These are phyloP conservation scores for Calephelis nemesis DNA, from an alignment of 1,140 invertebrate genomes.

Conservation along the genomic window DNA sequence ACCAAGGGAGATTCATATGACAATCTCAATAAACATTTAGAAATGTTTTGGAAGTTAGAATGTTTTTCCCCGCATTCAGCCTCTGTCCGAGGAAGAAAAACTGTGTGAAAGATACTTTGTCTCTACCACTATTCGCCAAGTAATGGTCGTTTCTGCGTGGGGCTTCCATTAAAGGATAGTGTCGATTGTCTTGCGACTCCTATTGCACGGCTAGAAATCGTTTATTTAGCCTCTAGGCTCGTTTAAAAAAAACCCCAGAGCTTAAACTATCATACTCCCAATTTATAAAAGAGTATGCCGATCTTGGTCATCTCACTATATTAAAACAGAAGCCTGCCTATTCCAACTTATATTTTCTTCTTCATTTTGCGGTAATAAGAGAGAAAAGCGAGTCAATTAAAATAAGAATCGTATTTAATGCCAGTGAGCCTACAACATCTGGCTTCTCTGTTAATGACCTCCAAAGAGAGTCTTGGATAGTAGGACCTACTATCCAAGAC, in stretches of 20 bases:
- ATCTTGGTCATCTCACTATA: slow-evolving; percentile 35
- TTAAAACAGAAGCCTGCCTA: slow-evolving; percentile 6
- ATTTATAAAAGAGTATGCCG: slow-evolving; percentile 44
- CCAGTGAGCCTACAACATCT: slow-evolving; percentile 37
- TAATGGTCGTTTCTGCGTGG: slow-evolving; percentile 46
- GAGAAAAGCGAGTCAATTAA: slow-evolving; percentile 35
- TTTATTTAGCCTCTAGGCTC: slow-evolving; percentile 41
- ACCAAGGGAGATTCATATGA: neutral
- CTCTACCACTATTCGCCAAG: slow-evolving; percentile 28
- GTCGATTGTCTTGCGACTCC: slow-evolving; percentile 40
- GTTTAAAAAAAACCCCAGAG: slow-evolving; percentile 37
- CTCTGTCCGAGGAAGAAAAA: slow-evolving; percentile 23
- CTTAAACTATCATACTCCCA: slow-evolving; percentile 36
- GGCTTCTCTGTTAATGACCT: slow-evolving; percentile 44
- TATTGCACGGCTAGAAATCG: slow-evolving; percentile 37
- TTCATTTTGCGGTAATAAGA: slow-evolving; percentile 32
- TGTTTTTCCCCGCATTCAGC: slow-evolving; percentile 23
- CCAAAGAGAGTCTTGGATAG: too few relatives aligned
- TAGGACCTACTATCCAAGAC: slow-evolving; percentile 37
- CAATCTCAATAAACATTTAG: neutral
- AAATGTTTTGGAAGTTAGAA: slow-evolving; percentile 38
- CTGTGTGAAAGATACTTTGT: slow-evolving; percentile 36
- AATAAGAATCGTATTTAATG: slow-evolving; percentile 43
- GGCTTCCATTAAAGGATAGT: slow-evolving; percentile 41
- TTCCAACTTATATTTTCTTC: slow-evolving; percentile 22